Percentiles rank a stretch among this genome's conserved stretches.
phyloP scores from a whole-genome alignment of 1,140 invertebrate genomes.

The Pogonognathellus flavescens region DNA sequence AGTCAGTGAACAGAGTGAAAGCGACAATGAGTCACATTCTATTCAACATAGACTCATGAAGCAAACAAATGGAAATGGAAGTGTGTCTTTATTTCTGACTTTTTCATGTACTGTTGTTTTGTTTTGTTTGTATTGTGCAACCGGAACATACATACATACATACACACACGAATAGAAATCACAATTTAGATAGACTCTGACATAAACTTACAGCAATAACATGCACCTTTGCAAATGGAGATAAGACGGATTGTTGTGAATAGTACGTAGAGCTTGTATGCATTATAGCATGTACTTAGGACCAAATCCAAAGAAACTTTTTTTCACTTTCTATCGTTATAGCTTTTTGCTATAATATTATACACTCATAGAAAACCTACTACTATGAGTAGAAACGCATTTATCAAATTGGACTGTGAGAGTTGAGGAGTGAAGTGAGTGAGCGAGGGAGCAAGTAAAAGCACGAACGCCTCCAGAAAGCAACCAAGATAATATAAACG shows the following conservation, averaged over 20 bases:
- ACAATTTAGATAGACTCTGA: conserved; percentile 29
- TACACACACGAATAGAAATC: background rate
- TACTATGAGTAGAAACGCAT: conserved; percentile 27
- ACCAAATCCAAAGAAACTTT: conserved; percentile 20
- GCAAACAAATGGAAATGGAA: background rate
- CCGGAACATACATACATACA: background rate
- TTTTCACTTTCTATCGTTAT: background rate
- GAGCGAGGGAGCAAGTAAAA: conserved; percentile 25
- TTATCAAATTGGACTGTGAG: conserved; percentile 31
- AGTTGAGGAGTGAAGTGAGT: conserved; percentile 23
- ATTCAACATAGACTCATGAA: background rate
- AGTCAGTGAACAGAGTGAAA: conserved; percentile 18
- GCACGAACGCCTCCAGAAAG: background rate
- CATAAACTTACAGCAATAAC: conserved; percentile 34
- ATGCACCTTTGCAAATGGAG: conserved; percentile 25
- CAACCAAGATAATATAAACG: conserved; percentile 23
- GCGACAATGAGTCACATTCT: conserved; percentile 16
- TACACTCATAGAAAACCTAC: background rate
- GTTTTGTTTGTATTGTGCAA: conserved; percentile 28
- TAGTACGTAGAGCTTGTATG: conserved; percentile 1
- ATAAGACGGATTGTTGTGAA: conserved; percentile 28
- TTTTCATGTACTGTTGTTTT: conserved; percentile 18
- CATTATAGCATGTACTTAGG: conserved; percentile 10
- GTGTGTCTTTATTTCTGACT: conserved; percentile 26
- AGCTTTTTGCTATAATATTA: too few relatives aligned